Evolutionary conservation across 2,113 vertebrate species (phyloP), one percentile per base, ranked within the genome.

Genomic region (Vireo altiloquus): DNA sequence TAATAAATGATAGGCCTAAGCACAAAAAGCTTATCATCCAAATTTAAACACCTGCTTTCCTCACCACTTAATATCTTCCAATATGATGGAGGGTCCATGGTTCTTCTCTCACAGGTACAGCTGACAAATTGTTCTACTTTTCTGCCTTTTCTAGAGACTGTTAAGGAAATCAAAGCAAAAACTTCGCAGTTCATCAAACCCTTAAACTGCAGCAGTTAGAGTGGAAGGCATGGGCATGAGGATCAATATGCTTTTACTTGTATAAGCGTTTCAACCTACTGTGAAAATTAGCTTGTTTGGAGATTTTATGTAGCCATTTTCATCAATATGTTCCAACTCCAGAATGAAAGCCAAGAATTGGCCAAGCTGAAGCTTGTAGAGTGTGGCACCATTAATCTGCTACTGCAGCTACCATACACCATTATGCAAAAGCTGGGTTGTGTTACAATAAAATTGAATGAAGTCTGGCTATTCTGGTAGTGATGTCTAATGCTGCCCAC

Each of bases 81-180:
- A 11, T 8, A 11, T 27, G 13, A 87, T 11, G 49, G 15, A 15
- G 9, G 49, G 35, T 22, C 63, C 5, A 3, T 18, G 27, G 8
- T 31, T 94, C 52, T 81, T 63, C 18, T 82, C 40, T 77, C 74
- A 70, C 23, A 86, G 30, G 39, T 54, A 39, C 7, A 77, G 66
- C 33, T 28, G 39, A 88, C 39, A 69, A 54, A 66, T 28, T 53
- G 28, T 53, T 85, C 86, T 82, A 54, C 39, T 80, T 8, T 39
- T 95, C 47, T 7, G 33, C 37, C 70, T 82, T 94, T 85, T 69
- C 82, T 70, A 35, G 27, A 89, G 14, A 59, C 12, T 54, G 22
- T 85, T 79, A 91, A 82, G 50, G n/a, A 89, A 84, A 87, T 87
- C 64, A 95, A 94, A 95, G 90, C 40, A 80, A 66, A 79, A 80